Evolutionary conservation across 2,113 vertebrate species (phyloP).

Genomic region (Acinonyx jubatus): DNA sequence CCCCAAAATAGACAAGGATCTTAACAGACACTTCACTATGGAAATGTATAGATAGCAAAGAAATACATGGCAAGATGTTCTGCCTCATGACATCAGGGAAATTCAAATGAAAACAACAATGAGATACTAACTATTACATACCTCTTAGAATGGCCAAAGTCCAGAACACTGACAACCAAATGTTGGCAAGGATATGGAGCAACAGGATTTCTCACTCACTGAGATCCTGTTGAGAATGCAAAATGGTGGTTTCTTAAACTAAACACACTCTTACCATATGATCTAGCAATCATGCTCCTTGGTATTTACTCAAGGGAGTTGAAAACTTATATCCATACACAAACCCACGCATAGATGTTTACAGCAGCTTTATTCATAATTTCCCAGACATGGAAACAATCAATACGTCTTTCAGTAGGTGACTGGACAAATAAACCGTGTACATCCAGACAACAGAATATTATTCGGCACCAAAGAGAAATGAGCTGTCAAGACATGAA

Average conservation of each 20-base stretch:
- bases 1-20: not conserved
- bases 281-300: not conserved
- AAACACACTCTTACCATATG: not conserved
- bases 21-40: not conserved
- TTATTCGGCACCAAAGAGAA: not conserved
- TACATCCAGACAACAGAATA: not conserved
- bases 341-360: not conserved
- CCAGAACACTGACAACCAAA: not conserved
- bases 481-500: not conserved
- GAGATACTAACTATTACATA: no score
- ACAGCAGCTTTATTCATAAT: not conserved
- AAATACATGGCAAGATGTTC: not conserved
- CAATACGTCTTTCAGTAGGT: not conserved
- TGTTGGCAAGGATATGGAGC: not conserved
- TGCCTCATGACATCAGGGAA: not conserved
- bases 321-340: not conserved
- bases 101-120: not conserved
- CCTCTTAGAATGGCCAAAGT: not conserved
- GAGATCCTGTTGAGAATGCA: not conserved
- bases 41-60: not conserved
- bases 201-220: not conserved
- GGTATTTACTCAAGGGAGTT: not conserved
- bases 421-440: not conserved
- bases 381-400: not conserved
- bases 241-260: not conserved